A percentile compares a stretch with the other conserved stretches of the same genome.
Evolutionary conservation across 1,140 invertebrate species (phyloP).

Genomic region (Lepidurus arcticus): DNA sequence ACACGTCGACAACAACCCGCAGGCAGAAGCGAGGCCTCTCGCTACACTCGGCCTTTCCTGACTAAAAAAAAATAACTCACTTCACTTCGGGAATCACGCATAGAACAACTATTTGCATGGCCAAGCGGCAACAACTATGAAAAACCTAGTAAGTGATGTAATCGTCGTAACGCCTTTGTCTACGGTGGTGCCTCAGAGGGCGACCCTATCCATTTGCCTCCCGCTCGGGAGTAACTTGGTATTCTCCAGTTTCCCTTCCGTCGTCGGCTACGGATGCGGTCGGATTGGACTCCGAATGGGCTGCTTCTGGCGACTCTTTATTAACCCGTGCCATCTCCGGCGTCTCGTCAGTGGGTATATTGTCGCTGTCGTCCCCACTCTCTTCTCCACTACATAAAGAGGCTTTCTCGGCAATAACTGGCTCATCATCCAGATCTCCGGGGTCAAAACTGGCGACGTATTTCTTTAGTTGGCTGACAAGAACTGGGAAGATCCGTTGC

Average conservation of each 20-base stretch:
- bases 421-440: background rate
- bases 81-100: no score
- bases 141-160: background rate
- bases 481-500: background rate
- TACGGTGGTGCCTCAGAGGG: background rate
- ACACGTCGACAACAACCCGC: no score
- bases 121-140: background rate
- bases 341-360: no score
- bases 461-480: slow-evolving; percentile 7
- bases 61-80: background rate
- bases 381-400: background rate
- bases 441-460: background rate
- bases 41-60: background rate
- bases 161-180: background rate
- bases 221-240: background rate
- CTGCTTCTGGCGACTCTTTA: background rate
- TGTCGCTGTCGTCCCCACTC: background rate
- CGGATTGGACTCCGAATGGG: background rate
- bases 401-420: background rate
- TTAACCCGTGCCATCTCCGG: background rate
- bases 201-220: background rate
- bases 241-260: background rate
- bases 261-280: background rate
- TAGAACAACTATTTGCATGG: no score
- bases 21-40: no score